Evolutionary conservation across 37 sponge, comb jelly and placozoan genomes (phyloP), one percentile per base, ranked within the genome.

Genomic region (Agelas oroides): DNA sequence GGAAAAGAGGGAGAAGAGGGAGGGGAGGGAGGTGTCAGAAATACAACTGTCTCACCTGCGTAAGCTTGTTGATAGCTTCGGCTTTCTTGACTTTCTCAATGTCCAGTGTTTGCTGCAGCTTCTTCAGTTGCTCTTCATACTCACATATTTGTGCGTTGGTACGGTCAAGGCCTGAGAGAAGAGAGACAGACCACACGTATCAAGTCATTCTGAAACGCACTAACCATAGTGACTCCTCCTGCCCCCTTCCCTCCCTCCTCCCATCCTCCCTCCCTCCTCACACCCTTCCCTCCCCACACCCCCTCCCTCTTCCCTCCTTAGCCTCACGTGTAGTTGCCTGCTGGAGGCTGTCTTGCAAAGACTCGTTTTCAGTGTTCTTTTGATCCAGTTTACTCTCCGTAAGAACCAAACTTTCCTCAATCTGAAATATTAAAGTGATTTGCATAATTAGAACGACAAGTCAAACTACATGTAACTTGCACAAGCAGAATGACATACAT

Each of bases 31-130:
- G n/a, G n/a, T n/a, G n/a, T n/a, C n/a, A n/a, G n/a, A n/a, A n/a
- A n/a, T n/a, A n/a, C n/a, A n/a, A n/a, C n/a, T 56, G 58, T 18
- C 15, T 16, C 5, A 86, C 79, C 70, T 84, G 84, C 5, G 76
- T 71, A 1, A 94, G 84, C 39, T 94, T 94, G 73, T 70, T 89
- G 66, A 94, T 87, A 0, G 90, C 91, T 76, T 93, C 87, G 1
- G 32, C 81, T 71, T 93, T 93, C 87, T 68, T 56, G 17, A 89
- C 40, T 27, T 62, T 83, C 75, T 92, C 93, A 2, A 46, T 67
- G 53, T 92, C 93, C 58, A 88, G 57, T 11, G 36, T 60, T 39
- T 83, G 65, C 61, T 82, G 57, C 73, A 89, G 60, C 60, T 82
- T 83, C 36, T 19, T 65, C 31, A 69, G 58, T 32, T 82, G 31